A percentile compares a stretch with the other conserved stretches of the same genome.
Evolutionary conservation across 2,113 vertebrate genomes (phyloP).

Genomic region (Bombycilla garrulus): DNA sequence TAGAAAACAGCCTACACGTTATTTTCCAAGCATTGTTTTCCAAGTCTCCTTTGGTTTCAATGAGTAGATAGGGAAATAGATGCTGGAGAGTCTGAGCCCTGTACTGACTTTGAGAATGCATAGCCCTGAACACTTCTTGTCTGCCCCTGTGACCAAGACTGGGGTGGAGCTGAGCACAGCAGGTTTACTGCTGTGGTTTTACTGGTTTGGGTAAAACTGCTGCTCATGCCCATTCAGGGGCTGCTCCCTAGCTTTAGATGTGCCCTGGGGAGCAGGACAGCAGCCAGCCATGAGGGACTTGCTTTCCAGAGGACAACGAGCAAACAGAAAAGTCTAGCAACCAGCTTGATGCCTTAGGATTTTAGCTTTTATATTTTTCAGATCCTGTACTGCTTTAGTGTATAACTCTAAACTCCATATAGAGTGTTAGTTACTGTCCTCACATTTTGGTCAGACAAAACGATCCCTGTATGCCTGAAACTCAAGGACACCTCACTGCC

Average conservation of each 20-base stretch:
- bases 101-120: background rate
- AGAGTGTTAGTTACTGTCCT: background rate
- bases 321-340: background rate
- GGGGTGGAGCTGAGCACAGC: background rate
- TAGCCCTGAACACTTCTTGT: background rate
- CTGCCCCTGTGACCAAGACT: background rate
- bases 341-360: background rate
- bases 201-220: background rate
- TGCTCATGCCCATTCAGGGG: rapidly evolving
- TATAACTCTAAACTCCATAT: background rate
- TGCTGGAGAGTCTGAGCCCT: background rate
- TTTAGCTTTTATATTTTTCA: background rate
- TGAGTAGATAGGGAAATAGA: background rate
- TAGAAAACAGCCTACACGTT: background rate
- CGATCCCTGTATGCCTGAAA: background rate
- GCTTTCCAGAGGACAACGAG: background rate
- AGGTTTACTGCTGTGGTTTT: background rate
- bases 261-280: background rate
- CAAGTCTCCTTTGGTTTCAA: background rate
- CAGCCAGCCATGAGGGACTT: background rate
- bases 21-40: background rate
- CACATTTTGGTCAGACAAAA: background rate
- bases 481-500: background rate
- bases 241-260: background rate
- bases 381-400: background rate